phyloP scores from a whole-genome alignment of 1,140 invertebrate species.

The Camponotus pennsylvanicus region DNA sequence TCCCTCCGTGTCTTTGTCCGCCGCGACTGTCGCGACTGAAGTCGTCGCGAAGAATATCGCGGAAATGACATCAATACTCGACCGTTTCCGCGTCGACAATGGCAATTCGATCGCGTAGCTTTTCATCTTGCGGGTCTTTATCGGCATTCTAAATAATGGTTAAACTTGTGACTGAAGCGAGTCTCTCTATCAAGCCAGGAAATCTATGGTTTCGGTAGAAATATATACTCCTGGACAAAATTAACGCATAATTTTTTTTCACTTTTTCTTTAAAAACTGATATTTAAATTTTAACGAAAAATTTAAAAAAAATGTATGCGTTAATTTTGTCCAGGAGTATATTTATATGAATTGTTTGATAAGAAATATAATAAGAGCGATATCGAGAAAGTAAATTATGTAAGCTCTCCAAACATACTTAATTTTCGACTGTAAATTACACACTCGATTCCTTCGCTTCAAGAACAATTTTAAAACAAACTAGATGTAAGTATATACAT shows the following conservation, averaged over 20 bases:
- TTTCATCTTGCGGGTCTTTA: not conserved
- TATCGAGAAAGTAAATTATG: not conserved
- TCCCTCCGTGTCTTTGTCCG: slow-evolving; percentile 22
- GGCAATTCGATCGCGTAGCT: slow-evolving; percentile 35
- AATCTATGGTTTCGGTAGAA: not conserved
- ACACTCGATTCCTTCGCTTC: not conserved
- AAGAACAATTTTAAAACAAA: not conserved
- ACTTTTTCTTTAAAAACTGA: too few species aligned
- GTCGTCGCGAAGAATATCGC: slow-evolving; percentile 25
- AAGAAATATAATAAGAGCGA: not conserved
- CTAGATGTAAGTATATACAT: not conserved
- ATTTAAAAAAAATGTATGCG: too few species aligned
- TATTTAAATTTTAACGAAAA: too few species aligned
- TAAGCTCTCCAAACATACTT: not conserved
- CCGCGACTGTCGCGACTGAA: slow-evolving; percentile 17
- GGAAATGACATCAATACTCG: slow-evolving; percentile 34
- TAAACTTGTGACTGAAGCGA: not conserved
- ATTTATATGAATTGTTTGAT: not conserved
- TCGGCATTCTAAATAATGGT: not conserved
- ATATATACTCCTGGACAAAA: not conserved
- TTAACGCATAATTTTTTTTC: too few species aligned
- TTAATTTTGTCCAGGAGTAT: too few species aligned
- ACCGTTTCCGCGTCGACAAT: slow-evolving; percentile 40
- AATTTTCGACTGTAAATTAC: not conserved
- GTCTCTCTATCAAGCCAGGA: not conserved